These are phyloP conservation scores for Pelobates cultripes DNA, from an alignment of 2,797 vertebrate species.

Conservation along the genomic window DNA sequence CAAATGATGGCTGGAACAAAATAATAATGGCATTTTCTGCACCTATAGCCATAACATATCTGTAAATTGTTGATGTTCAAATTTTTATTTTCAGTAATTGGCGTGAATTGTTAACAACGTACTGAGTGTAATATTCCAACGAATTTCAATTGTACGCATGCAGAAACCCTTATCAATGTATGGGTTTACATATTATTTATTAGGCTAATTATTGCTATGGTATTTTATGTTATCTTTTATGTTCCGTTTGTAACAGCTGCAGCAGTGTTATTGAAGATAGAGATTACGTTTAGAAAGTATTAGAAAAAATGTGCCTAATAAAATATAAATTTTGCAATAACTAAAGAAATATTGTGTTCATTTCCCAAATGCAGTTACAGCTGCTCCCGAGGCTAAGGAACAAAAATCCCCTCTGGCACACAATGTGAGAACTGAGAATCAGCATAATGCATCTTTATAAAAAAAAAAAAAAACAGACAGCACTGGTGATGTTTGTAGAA, in stretches of 20 bases:
- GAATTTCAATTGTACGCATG: too few species aligned
- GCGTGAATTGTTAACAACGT: too few species aligned
- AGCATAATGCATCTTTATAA: background rate
- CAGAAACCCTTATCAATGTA: too few species aligned
- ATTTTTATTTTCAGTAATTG: too few species aligned
- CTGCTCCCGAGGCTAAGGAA: background rate
- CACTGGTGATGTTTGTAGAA: too few species aligned
- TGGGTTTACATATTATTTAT: too few species aligned
- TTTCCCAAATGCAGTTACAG: background rate
- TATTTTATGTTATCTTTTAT: background rate
- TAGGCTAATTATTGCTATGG: background rate
- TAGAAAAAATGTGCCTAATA: background rate
- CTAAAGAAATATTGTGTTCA: background rate
- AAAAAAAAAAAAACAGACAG: too few species aligned
- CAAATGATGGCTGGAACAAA: too few species aligned
- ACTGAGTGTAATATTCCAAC: too few species aligned
- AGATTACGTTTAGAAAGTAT: background rate
- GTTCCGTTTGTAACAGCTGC: background rate
- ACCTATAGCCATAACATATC: too few species aligned
- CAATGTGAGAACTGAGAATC: background rate
- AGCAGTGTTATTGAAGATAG: background rate
- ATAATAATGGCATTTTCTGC: too few species aligned
- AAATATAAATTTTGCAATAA: background rate
- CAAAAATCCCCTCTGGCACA: background rate
- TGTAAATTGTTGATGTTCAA: too few species aligned